These are phyloP conservation scores for Crocallis elinguaria DNA, from an alignment of 2,888 invertebrate genomes.

Conservation along the genomic window DNA sequence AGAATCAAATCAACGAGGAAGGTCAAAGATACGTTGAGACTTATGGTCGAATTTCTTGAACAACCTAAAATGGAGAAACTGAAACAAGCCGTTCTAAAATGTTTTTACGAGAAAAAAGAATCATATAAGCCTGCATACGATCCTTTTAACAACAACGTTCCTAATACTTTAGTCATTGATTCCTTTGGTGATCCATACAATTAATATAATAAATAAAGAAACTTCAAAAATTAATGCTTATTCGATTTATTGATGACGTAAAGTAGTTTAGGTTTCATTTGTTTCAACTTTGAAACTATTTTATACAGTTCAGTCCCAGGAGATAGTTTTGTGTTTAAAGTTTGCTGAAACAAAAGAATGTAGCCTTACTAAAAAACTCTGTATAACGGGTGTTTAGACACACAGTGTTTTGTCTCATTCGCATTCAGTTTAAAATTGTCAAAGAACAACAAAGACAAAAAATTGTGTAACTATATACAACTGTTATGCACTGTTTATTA, in stretches of 20 bases:
- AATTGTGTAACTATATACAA: too few species aligned
- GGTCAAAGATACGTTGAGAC: constrained; percentile 47
- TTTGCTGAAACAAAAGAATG: constrained; percentile 49
- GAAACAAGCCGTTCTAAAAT: constrained; percentile 39
- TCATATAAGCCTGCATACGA: not conserved
- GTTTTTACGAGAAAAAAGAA: constrained; percentile 23
- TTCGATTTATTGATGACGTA: constrained; percentile 64
- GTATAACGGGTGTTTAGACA: not conserved
- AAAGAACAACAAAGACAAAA: too few species aligned
- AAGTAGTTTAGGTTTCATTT: constrained; percentile 60
- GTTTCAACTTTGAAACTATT: constrained; percentile 51
- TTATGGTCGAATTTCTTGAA: constrained; percentile 51
- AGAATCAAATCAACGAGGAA: constrained; percentile 42
- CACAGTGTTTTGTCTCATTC: not conserved
- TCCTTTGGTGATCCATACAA: constrained; percentile 41
- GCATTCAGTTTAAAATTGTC: too few species aligned
- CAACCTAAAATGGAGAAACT: constrained; percentile 22
- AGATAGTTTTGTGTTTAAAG: constrained; percentile 51
- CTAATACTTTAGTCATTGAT: constrained; percentile 51
- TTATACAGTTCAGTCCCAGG: constrained; percentile 61
- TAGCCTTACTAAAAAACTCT: not conserved
- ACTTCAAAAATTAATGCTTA: constrained; percentile 8
- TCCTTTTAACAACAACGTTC: constrained; percentile 21
- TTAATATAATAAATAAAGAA: not conserved
- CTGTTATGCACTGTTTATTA: too few species aligned